Base-by-base conservation (phyloP, 2,797 vertebrate genomes). In the Spea hammondii region DNA sequence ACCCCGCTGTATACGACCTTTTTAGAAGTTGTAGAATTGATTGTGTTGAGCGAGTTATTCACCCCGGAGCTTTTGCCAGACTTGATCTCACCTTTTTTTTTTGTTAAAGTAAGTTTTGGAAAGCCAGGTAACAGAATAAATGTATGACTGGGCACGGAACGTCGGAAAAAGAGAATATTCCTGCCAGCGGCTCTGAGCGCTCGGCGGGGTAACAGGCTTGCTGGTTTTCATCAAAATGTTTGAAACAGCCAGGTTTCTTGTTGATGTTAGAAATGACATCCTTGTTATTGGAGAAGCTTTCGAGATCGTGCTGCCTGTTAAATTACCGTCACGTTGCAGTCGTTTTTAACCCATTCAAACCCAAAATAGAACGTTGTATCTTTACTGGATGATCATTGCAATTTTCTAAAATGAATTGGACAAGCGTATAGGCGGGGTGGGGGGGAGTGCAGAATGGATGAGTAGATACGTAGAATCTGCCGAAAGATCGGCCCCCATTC, bases 41-140 rank as follows among this genome's bases (percentile, higher is more conserved):
- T 32, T 3, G 32, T 32, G 32, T 32, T 32, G 32, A 32, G 32
- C 32, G 32, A 32, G 32, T 32, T 32, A 32, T 32, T 32, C 32
- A 32, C 32, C 32, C 32, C 32, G 32, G 32, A 32, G 32, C 32
- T 32, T 32, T 64, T 84, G 82, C 85, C 86, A 85, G 74, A 70
- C 64, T 83, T 83, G 83, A 86, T 86, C 84, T 86, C 82, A 82
- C 79, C 66, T 82, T 83, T 83, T 70, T 79, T 32, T 32, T 79
- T 2, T 76, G 87, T 62, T 84, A 72, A 78, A 80, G 79, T 85
- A 84, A 68, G 47, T 46, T 44, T 32, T 32, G 32, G 65, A 46
- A 50, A 83, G 70, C 64, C 6, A 78, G 54, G 83, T 84, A 83
- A 86, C 84, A 79, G 80, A 60, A 57, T 44, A 66, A 59, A 79